Evolutionary conservation across 1,140 invertebrate species (phyloP), one percentile per base, ranked within the genome.

Genomic region (Paralvinella palmiformis): DNA sequence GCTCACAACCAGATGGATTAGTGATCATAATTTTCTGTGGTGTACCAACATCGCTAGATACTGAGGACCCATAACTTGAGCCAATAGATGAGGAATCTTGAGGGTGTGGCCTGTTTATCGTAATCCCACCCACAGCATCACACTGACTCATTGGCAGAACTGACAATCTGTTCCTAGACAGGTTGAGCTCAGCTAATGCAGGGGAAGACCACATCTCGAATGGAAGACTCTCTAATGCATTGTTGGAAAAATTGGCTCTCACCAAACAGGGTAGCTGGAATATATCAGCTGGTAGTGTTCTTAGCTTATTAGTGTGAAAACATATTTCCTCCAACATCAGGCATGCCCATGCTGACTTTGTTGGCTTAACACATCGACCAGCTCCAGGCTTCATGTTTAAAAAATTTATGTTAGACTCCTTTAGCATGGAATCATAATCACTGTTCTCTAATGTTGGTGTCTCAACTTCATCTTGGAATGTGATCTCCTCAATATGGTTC

Each of bases 191-290:
- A 63, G 91, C 86, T 29, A 98, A 80, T 66, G 89, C 89, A 0
- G 91, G 1, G 92, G 86, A 48, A n/a, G 85, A 81, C 96, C 96
- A 99, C 77, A 98, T 83, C 63, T 88, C 87, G 53, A 88, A 85
- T 0, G 95, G 94, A 36, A 98, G 75, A 58, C 84, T 82, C 48
- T 89, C 88, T n/a, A 99, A 79, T 76, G 93, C 92, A 78, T 99
- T 99, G 74, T 96, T 92, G 0, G 93, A 93, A 0, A 95, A 86
- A 78, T 98, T 94, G 67, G 98, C 82, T 3, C 89, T 88, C 24
- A 86, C 84, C 1, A 99, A 80, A 0, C 85, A 80, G 0, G 92
- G 91, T 44, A 98, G 83, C 27, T 85, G 84, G 79, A 97, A 93
- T 1, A 95, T 78, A 64, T 88, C 88, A 22, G 87, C 84, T 0